phyloP scores from a whole-genome alignment of 2,113 vertebrate species.

The Periophthalmodon schlosseri region DNA sequence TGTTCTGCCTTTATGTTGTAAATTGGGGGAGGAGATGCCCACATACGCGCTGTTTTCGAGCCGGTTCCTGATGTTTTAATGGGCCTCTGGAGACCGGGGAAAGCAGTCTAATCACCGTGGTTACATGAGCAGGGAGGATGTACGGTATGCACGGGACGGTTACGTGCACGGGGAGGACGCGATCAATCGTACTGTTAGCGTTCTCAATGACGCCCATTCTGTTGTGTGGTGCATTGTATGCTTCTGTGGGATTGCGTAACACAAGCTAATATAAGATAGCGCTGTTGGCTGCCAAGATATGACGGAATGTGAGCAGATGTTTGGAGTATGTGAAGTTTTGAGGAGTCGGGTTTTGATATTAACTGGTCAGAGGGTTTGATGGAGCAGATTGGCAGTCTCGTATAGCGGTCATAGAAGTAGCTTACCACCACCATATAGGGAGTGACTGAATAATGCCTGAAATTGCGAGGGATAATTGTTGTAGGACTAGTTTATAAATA shows the following conservation, averaged over 20 bases:
- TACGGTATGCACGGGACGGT: conserved; percentile 1
- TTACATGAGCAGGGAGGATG: conserved; percentile 11
- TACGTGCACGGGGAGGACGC: conserved; percentile 7
- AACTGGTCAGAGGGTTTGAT: no score
- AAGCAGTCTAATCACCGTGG: conserved; percentile 24
- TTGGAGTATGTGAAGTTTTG: no score
- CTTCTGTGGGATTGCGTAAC: conserved; percentile 13
- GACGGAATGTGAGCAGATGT: not conserved
- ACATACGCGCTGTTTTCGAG: conserved; percentile 28
- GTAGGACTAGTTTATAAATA: no score
- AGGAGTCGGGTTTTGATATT: no score
- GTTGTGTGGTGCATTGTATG: not conserved
- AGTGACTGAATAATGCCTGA: no score
- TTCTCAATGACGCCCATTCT: conserved; percentile 1
- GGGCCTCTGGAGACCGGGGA: conserved; percentile 23
- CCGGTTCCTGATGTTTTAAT: conserved; percentile 35
- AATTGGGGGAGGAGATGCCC: conserved; percentile 4
- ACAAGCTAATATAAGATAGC: conserved; percentile 1
- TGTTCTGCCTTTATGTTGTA: not conserved
- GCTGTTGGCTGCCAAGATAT: conserved; percentile 2
- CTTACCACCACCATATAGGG: no score
- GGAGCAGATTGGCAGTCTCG: no score
- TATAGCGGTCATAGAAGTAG: no score
- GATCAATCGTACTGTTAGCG: conserved; percentile 6
- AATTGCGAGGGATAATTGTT: no score